These are phyloP conservation scores for Sinella curviseta DNA, from an alignment of 1,140 invertebrate species.

Conservation along the genomic window DNA sequence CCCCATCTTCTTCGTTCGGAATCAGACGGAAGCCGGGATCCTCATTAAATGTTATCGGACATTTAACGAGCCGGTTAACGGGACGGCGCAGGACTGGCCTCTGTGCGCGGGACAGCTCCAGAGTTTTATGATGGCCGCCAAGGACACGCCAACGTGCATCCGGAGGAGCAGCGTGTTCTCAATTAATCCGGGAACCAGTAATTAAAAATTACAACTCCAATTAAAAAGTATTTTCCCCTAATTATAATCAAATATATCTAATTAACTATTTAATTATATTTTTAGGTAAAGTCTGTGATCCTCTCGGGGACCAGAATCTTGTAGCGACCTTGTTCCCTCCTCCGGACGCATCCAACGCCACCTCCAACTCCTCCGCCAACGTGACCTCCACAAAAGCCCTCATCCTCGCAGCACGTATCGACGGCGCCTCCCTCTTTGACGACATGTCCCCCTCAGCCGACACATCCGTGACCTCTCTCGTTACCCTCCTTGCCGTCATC, in stretches of 20 bases:
- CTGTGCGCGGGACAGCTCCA: constrained; percentile 83
- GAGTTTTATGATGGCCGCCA: constrained; percentile 83
- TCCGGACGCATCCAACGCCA: background rate
- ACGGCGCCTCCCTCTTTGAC: constrained; percentile 83
- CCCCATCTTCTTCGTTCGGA: constrained; percentile 76
- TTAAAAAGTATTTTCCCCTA: too few relatives aligned
- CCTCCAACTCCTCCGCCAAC: constrained; percentile 28
- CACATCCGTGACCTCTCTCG: constrained; percentile 74
- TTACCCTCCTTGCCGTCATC: constrained; percentile 74
- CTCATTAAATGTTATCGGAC: constrained; percentile 63
- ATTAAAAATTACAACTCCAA: background rate
- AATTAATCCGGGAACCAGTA: constrained; percentile 55
- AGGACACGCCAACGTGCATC: constrained; percentile 80
- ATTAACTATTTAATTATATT: constrained; percentile 58
- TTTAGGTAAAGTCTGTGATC: constrained; percentile 76
- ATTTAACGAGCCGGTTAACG: constrained; percentile 63
- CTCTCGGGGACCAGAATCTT: constrained; percentile 79
- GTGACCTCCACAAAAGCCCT: too few relatives aligned
- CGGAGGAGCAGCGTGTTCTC: constrained; percentile 58
- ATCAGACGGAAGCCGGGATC: constrained; percentile 61
- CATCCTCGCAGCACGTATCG: constrained; percentile 75
- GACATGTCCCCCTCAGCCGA: constrained; percentile 76
- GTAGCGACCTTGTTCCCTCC: constrained; percentile 65
- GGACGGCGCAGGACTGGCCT: constrained; percentile 65
- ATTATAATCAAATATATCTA: background rate